These are phyloP conservation scores for Cyclina sinensis DNA, from an alignment of 1,140 invertebrate species.

Conservation along the genomic window DNA sequence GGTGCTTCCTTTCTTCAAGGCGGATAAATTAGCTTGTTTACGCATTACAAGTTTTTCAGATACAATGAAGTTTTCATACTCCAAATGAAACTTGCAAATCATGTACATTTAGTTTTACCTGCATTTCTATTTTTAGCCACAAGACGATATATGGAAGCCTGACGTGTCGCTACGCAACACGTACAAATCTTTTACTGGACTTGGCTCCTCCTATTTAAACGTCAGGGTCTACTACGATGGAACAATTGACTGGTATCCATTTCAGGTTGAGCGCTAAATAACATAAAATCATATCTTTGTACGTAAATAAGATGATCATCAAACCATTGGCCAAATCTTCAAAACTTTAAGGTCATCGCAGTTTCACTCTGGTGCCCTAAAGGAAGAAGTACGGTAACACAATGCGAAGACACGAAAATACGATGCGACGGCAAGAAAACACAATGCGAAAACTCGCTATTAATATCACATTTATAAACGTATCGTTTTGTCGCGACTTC, in stretches of 20 bases:
- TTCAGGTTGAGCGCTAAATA: constrained; percentile 86
- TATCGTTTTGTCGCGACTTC: no score
- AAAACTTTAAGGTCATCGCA: no score
- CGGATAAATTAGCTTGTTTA: not conserved
- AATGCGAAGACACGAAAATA: no score
- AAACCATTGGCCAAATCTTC: no score
- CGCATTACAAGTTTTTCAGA: not conserved
- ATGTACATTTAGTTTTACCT: not conserved
- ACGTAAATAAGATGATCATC: no score
- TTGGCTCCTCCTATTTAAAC: constrained; percentile 44
- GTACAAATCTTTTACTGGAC: constrained; percentile 45
- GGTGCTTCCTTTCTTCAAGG: not conserved
- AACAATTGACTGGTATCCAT: constrained; percentile 32
- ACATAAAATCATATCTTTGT: no score
- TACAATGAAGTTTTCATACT: not conserved
- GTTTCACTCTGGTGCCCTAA: no score
- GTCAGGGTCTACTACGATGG: not conserved
- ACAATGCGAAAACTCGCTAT: no score
- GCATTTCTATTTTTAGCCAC: constrained; percentile 15
- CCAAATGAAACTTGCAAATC: not conserved
- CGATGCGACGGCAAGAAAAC: no score
- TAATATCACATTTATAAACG: no score
- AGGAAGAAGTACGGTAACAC: no score
- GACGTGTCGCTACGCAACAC: constrained; percentile 54
- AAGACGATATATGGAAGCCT: constrained; percentile 60